Evolutionary conservation across 1,140 invertebrate species (phyloP), one percentile per base, ranked within the genome.

Genomic region (Portunus trituberculatus): DNA sequence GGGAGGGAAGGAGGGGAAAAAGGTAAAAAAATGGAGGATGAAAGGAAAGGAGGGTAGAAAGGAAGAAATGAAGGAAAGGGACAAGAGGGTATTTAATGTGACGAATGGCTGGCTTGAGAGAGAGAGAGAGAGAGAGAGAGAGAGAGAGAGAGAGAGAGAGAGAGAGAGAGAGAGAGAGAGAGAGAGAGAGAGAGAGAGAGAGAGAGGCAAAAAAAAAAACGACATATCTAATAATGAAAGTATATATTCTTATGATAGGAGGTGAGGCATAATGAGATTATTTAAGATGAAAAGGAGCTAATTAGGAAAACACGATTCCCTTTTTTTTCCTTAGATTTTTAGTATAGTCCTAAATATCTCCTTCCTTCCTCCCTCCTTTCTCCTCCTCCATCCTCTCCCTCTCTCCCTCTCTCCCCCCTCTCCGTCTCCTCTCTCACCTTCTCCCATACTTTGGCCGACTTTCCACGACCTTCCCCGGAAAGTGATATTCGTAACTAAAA

Each of bases 51-150:
- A 25, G n/a, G 83, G 25, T 1, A 86, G 83, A 25, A 25, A 86
- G 20, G 25, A 25, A 86, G 83, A 25, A 25, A 59, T 2, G 16
- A 20, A 59, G 52, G 52, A 59, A 20, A 59, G 52, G 16, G 52
- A 59, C 0, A 59, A 10, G n/a, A 39, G 39, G 39, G 39, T 39
- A 39, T 39, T 1, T 1, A 39, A 39, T 39, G 39, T 39, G 39
- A 6, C 39, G 39, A 6, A 39, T 39, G 39, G 39, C 39, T 6
- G 6, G 39, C 39, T 39, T 39, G 83, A 6, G 83, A 86, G 83
- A 86, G 83, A 86, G 83, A 86, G 83, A 86, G 82, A 84, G 82
- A 84, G 82, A 84, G 82, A 84, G 82, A 84, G 82, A 84, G 82
- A 84, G 82, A 84, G 82, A 84, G 83, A 86, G 83, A 86, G 83